These are phyloP conservation scores for Scaptomyza tumidula DNA, from an alignment of 2,888 invertebrate genomes.

Conservation along the genomic window DNA sequence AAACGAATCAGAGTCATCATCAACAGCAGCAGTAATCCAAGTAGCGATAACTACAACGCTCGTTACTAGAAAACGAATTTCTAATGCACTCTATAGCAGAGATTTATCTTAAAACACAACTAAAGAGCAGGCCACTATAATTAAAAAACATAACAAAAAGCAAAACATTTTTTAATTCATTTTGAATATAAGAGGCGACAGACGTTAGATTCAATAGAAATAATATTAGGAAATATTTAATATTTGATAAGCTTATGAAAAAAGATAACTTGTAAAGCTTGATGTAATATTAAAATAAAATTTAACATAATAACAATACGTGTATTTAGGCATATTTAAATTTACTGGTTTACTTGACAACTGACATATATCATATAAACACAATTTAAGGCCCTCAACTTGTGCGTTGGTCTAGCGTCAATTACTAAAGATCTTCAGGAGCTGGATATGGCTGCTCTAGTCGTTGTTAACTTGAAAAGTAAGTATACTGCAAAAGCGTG, in stretches of 20 bases:
- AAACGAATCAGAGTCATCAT: constrained; percentile 78
- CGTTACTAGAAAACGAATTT: constrained; percentile 16
- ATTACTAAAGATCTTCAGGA: neutral
- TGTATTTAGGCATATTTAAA: too few relatives aligned
- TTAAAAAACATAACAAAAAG: neutral
- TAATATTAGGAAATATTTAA: too few relatives aligned
- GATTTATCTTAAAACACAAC: too few relatives aligned
- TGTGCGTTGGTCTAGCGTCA: neutral
- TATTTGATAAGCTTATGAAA: too few relatives aligned
- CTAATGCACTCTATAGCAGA: constrained; percentile 24
- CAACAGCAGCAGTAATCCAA: constrained; percentile 55
- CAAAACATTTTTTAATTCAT: neutral
- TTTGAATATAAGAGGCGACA: neutral
- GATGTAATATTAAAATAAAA: too few relatives aligned
- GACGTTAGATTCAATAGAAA: too few relatives aligned
- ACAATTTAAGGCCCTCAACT: neutral
- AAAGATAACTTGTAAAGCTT: too few relatives aligned
- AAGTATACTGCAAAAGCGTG: constrained; percentile 56
- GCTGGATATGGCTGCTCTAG: neutral
- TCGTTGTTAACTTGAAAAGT: constrained; percentile 5
- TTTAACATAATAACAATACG: too few relatives aligned
- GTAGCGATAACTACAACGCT: constrained; percentile 36
- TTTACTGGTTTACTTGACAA: too few relatives aligned
- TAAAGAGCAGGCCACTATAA: neutral
- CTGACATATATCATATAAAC: too few relatives aligned